A percentile compares a stretch with the other conserved stretches of the same genome.
phyloP scores from a whole-genome alignment of 1,140 invertebrate genomes.

The Drosophila tsacasi region DNA sequence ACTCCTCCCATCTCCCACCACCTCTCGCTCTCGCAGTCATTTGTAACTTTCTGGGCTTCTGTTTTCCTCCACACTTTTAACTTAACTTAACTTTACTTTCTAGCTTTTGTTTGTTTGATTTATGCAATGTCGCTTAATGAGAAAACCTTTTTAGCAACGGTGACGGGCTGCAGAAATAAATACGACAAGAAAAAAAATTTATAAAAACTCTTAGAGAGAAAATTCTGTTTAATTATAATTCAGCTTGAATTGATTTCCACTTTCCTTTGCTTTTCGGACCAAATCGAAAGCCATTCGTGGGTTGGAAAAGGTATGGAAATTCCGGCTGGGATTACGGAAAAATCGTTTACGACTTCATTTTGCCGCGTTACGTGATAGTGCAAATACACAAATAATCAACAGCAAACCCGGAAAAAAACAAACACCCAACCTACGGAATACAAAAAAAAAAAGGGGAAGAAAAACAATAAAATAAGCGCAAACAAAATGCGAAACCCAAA shows the following conservation, averaged over 20 bases:
- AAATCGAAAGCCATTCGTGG: conserved; percentile 11
- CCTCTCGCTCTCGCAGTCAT: conserved; percentile 8
- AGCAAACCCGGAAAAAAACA: conserved; percentile 33
- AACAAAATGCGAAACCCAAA: conserved; percentile 22
- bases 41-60: conserved; percentile 16
- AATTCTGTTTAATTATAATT: conserved; percentile 31
- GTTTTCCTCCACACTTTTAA: conserved; percentile 16
- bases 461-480: conserved; percentile 40
- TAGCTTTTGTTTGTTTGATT: conserved; percentile 69
- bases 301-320: background rate
- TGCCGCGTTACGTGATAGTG: conserved; percentile 75
- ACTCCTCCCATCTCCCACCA: background rate
- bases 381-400: conserved; percentile 76
- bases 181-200: background rate
- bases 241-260: conserved; percentile 42
- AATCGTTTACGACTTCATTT: conserved; percentile 76
- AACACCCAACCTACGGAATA: background rate
- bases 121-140: conserved; percentile 73
- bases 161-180: conserved; percentile 35
- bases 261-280: conserved; percentile 5
- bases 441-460: conserved; percentile 1
- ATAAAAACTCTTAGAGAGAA: conserved; percentile 1
- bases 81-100: conserved; percentile 33
- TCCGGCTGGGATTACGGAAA: conserved; percentile 10
- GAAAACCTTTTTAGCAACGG: conserved; percentile 57